Percentiles rank a stretch among this genome's conserved stretches.
Conservation (phyloP, 1,140 invertebrate genomes). For the Eufriesea mexicana region DNA sequence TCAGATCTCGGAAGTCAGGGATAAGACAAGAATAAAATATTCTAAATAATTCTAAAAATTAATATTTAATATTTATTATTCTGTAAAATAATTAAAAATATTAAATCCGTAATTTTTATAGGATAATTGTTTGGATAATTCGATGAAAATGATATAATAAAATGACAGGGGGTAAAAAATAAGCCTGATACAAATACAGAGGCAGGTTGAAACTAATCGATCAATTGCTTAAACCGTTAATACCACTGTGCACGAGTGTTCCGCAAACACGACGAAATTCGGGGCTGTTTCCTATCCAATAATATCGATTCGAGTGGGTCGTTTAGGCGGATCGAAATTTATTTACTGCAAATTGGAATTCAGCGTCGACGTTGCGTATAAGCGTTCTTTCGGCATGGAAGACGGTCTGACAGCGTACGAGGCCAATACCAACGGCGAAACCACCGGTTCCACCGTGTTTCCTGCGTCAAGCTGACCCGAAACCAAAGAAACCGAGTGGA, state of each 20-base stretch:
- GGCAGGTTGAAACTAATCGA: not conserved
- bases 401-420: not conserved
- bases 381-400: not conserved
- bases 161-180: not conserved
- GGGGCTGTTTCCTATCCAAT: not conserved
- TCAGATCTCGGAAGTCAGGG: too few species aligned
- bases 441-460: not conserved
- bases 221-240: not conserved
- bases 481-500: slow-evolving; percentile 3
- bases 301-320: not conserved
- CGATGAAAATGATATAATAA: too few species aligned
- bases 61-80: too few species aligned
- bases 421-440: not conserved
- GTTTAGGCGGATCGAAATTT: not conserved
- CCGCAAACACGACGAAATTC: not conserved
- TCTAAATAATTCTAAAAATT: too few species aligned
- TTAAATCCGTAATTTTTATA: too few species aligned
- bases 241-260: not conserved
- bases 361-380: slow-evolving; percentile 1
- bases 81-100: too few species aligned
- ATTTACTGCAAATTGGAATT: slow-evolving; percentile 32
- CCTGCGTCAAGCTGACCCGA: not conserved
- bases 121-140: too few species aligned
- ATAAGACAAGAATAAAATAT: too few species aligned
- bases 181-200: not conserved